A percentile compares a stretch with the other conserved stretches of the same genome.
phyloP scores from a whole-genome alignment of 2,797 vertebrate genomes.

The Enteromius fasciolatus region DNA sequence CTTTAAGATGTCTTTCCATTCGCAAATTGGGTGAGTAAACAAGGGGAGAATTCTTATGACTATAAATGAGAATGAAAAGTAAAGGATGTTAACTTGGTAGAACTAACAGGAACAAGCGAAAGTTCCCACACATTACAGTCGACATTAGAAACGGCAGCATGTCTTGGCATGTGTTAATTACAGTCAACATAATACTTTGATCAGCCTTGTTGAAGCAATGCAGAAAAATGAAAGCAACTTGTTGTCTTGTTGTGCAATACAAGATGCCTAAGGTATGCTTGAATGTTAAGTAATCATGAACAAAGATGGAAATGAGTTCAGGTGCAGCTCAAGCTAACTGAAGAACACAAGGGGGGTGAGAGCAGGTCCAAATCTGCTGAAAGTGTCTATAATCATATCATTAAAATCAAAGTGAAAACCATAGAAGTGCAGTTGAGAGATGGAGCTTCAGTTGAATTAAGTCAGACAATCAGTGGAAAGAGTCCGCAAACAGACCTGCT shows the following conservation, averaged over 20 bases:
- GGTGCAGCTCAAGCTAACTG: background rate
- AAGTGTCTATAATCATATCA: constrained; percentile 30
- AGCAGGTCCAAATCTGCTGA: constrained; percentile 40
- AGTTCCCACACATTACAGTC: background rate
- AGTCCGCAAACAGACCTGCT: background rate
- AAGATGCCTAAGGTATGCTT: background rate
- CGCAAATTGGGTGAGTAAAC: background rate
- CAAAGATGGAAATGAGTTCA: background rate
- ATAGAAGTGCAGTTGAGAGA: constrained; percentile 8
- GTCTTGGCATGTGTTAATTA: constrained; percentile 37
- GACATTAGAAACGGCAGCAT: constrained; percentile 14
- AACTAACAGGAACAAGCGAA: background rate
- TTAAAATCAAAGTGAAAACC: constrained; percentile 23
- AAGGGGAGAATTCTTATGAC: background rate
- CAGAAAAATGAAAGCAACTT: constrained; percentile 19
- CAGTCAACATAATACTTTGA: constrained; percentile 10
- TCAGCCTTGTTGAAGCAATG: background rate
- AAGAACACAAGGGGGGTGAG: background rate
- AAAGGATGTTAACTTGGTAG: background rate
- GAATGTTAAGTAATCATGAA: constrained; percentile 12
- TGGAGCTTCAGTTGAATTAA: background rate
- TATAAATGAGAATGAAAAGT: background rate
- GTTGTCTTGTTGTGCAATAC: constrained; percentile 1
- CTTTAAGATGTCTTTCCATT: background rate
- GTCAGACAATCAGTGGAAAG: constrained; percentile 5